Conservation (phyloP, 2,888 invertebrate genomes). For the Drosophila subquinaria region DNA sequence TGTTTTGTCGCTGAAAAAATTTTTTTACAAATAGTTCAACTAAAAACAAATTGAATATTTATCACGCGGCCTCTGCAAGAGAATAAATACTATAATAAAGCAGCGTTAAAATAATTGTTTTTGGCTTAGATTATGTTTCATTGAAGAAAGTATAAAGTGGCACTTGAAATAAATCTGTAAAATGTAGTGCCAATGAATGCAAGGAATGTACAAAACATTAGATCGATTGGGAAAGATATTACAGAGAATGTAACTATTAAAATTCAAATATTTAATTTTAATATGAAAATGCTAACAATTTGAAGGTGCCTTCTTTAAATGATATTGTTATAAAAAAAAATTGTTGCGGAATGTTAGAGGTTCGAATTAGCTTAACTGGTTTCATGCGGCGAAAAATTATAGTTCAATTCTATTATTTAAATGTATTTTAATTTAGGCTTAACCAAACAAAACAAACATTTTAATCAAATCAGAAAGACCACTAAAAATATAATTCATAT, state of each 20-base stretch:
- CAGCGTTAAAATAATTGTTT: constrained; percentile 5
- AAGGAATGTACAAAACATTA: constrained; percentile 58
- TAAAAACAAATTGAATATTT: not conserved
- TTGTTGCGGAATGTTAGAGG: constrained; percentile 19
- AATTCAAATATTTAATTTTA: constrained; percentile 14
- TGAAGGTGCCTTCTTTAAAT: constrained; percentile 61
- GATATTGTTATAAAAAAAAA: constrained; percentile 22
- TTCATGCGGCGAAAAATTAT: constrained; percentile 35
- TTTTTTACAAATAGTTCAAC: not conserved
- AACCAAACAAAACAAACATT: not conserved
- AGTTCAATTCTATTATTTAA: constrained; percentile 7
- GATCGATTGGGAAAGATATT: constrained; percentile 18
- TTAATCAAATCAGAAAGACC: constrained; percentile 2
- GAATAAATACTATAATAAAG: not conserved
- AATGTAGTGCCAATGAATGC: constrained; percentile 46
- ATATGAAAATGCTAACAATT: constrained; percentile 24
- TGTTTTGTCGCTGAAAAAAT: not conserved
- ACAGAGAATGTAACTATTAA: constrained; percentile 16
- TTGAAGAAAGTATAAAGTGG: constrained; percentile 28
- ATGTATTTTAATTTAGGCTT: constrained; percentile 15
- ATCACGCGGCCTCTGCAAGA: not conserved
- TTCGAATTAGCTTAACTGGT: constrained; percentile 56
- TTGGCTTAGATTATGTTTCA: constrained; percentile 14
- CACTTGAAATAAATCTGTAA: constrained; percentile 13
- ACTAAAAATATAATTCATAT: not conserved